Evolutionary conservation across 2,797 vertebrate species (phyloP).

Genomic region (Podarcis siculus): DNA sequence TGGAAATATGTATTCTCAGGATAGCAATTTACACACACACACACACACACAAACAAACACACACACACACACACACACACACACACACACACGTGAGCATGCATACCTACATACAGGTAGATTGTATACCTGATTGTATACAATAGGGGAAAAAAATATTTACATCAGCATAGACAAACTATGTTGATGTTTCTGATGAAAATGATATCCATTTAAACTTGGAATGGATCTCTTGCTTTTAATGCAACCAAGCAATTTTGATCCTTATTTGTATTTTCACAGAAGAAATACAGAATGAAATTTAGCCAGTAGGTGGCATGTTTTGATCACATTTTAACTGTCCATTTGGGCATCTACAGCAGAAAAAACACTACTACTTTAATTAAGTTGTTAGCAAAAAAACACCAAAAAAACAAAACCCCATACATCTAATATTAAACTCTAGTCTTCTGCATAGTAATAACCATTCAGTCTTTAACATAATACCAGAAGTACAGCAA

Average conservation of each 20-base stretch:
- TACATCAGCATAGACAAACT: no score
- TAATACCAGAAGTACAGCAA: background rate
- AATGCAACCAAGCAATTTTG: background rate
- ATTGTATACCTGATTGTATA: no score
- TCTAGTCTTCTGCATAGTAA: background rate
- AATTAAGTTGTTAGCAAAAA: constrained; percentile 3
- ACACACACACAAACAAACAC: no score
- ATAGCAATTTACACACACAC: background rate
- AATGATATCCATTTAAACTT: background rate
- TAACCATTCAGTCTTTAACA: background rate
- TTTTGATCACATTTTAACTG: constrained; percentile 19
- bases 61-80: no score
- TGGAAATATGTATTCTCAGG: background rate
- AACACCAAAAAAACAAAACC: background rate
- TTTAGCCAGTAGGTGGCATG: constrained; percentile 53
- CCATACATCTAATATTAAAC: background rate
- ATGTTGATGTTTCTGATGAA: background rate
- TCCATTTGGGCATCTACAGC: background rate
- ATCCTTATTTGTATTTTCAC: background rate
- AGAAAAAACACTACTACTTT: background rate
- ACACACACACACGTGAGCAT: no score
- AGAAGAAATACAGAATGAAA: background rate
- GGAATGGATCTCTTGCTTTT: background rate
- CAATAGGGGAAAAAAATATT: background rate
- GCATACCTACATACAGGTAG: no score